Conservation (phyloP, 37 sponge, comb jelly and placozoan genomes). For the Oscarella lobularis region DNA sequence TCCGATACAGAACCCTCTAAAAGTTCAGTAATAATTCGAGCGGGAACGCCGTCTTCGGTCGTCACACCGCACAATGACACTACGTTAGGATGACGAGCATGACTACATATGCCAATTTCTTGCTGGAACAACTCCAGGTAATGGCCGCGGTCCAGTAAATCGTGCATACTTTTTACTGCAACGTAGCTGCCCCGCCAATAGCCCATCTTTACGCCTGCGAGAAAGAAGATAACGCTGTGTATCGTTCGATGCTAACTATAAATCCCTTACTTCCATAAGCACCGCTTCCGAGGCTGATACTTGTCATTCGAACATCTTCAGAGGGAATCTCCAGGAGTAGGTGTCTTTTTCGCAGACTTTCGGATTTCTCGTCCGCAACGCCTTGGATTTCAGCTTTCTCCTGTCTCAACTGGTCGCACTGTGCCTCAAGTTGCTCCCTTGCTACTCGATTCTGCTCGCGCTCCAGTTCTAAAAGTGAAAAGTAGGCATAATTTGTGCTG, state of each 20-base stretch:
- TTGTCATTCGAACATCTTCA: too few species aligned
- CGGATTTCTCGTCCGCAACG: too few species aligned
- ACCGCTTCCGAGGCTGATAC: background rate
- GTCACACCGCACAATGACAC: background rate
- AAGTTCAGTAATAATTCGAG: background rate
- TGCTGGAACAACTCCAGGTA: background rate
- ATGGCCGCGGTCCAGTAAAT: background rate
- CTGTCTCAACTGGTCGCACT: background rate
- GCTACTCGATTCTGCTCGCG: too few species aligned
- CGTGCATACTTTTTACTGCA: background rate
- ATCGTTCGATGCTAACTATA: background rate
- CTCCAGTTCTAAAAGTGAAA: too few species aligned
- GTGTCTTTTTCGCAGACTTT: too few species aligned
- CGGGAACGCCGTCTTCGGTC: background rate
- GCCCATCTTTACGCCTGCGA: background rate
- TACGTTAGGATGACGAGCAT: background rate
- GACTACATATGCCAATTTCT: background rate
- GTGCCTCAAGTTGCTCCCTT: too few species aligned
- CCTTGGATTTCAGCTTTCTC: background rate
- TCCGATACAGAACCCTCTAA: background rate
- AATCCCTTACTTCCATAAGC: background rate
- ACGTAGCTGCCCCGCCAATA: background rate
- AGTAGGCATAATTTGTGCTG: too few species aligned
- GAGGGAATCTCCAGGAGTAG: too few species aligned
- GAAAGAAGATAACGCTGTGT: background rate